phyloP scores from a whole-genome alignment of 30 jellyfish, hydroid and myxozoan genomes.

The Aurelia coerulea region DNA sequence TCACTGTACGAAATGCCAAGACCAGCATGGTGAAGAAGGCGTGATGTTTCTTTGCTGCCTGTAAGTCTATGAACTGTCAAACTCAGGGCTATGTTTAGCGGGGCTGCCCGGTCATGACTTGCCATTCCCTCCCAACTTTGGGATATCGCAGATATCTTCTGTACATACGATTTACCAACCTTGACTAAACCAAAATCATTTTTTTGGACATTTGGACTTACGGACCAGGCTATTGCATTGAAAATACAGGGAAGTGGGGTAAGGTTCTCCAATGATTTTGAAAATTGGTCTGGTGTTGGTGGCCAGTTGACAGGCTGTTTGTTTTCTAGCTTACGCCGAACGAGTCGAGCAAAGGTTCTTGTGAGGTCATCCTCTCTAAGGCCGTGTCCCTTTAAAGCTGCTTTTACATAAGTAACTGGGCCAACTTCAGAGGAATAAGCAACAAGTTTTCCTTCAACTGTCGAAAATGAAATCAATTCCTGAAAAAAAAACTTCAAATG shows the following conservation, averaged over 20 bases:
- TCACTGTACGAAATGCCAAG: slow-evolving; percentile 45
- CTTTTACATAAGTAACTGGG: slow-evolving; percentile 3
- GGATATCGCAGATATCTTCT: slow-evolving; percentile 53
- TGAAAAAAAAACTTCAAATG: neutral
- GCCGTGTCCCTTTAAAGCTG: neutral
- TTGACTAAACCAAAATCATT: slow-evolving; percentile 47
- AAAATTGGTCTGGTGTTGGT: slow-evolving; percentile 45
- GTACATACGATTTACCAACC: slow-evolving; percentile 44
- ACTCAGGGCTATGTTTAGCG: slow-evolving; percentile 42
- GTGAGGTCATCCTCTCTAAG: slow-evolving; percentile 10
- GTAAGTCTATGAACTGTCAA: slow-evolving; percentile 41
- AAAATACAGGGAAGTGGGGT: slow-evolving; percentile 60
- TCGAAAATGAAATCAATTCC: neutral
- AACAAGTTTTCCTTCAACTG: neutral
- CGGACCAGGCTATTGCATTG: slow-evolving; percentile 62
- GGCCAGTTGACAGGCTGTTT: slow-evolving; percentile 44
- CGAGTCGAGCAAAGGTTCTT: slow-evolving; percentile 31
- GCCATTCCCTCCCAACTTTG: slow-evolving; percentile 52
- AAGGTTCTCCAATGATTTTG: slow-evolving; percentile 33
- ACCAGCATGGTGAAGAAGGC: slow-evolving; percentile 57
- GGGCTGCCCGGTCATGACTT: slow-evolving; percentile 37
- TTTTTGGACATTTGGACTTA: slow-evolving; percentile 15
- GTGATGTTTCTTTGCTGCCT: slow-evolving; percentile 50
- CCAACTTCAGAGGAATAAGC: slow-evolving; percentile 5
- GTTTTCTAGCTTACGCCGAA: slow-evolving; percentile 54